Percentiles rank a stretch among this genome's conserved stretches.
Conservation (phyloP, 2,113 vertebrate genomes). For the Halichoerus grypus region DNA sequence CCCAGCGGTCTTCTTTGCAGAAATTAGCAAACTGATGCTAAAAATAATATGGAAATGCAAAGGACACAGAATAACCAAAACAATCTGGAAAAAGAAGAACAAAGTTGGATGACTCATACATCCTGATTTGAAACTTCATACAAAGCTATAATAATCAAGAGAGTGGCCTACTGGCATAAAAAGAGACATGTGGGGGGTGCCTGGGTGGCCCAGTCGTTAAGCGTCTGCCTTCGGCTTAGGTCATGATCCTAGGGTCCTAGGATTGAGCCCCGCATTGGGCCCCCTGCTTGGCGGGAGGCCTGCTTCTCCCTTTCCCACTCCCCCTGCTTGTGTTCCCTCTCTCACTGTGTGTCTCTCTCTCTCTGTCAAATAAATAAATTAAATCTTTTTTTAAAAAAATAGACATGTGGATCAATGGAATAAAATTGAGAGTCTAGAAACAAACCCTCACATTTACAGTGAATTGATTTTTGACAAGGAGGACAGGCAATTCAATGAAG, state of each 20-base stretch:
- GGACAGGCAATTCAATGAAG: not conserved
- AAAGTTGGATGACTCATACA: not conserved
- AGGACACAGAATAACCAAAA: not conserved
- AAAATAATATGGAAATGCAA: not conserved
- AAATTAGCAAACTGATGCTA: not conserved
- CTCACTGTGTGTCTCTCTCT: too few relatives aligned
- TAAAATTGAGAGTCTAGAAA: not conserved
- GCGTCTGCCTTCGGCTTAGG: too few relatives aligned
- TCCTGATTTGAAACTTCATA: constrained; percentile 10
- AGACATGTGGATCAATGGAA: not conserved
- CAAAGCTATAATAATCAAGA: not conserved
- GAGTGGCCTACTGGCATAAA: too few relatives aligned
- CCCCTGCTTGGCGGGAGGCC: too few relatives aligned
- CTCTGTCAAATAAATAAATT: too few relatives aligned
- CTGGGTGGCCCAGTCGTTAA: too few relatives aligned
- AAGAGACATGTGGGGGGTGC: too few relatives aligned
- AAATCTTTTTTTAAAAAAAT: not conserved
- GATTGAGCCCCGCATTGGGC: too few relatives aligned
- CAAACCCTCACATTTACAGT: not conserved
- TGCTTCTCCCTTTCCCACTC: too few relatives aligned
- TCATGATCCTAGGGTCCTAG: too few relatives aligned
- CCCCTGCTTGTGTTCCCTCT: too few relatives aligned
- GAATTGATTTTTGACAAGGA: not conserved
- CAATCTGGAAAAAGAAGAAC: not conserved
- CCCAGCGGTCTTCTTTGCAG: not conserved